Conservation (phyloP, 2,888 invertebrate species). For the Loripinus fragilis region DNA sequence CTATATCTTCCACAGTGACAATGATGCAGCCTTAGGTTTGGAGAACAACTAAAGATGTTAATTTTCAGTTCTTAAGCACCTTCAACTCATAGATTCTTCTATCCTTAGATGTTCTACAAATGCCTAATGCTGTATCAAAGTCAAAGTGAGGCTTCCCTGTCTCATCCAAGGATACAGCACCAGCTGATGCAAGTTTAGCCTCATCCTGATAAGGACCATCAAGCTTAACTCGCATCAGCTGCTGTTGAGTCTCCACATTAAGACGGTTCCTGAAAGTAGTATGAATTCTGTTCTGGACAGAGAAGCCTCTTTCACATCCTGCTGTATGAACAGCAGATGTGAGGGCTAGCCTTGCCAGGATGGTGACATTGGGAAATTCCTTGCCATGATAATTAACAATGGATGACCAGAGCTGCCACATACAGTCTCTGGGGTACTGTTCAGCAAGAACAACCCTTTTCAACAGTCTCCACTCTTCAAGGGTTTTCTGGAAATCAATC, state of each 20-base stretch:
- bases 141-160: background rate
- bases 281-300: slow-evolving; percentile 36
- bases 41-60: too few relatives aligned
- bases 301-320: slow-evolving; percentile 37
- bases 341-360: slow-evolving; percentile 29
- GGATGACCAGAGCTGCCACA: slow-evolving; percentile 23
- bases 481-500: slow-evolving; percentile 14
- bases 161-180: background rate
- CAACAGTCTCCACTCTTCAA: slow-evolving; percentile 31
- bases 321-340: too few relatives aligned
- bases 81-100: background rate
- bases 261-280: slow-evolving; percentile 46
- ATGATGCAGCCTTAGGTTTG: too few relatives aligned
- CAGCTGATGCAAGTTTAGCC: background rate
- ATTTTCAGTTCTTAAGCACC: too few relatives aligned
- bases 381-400: slow-evolving; percentile 30
- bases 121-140: background rate
- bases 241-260: slow-evolving; percentile 17
- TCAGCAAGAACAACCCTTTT: too few relatives aligned
- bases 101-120: background rate
- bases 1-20: too few relatives aligned
- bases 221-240: slow-evolving; percentile 17
- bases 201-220: background rate
- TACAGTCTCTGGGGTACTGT: slow-evolving; percentile 29
- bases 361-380: slow-evolving; percentile 34